Percentiles rank a stretch among this genome's conserved stretches.
These are phyloP conservation scores for Caenorhabditis briggsae DNA, from an alignment of 1,140 invertebrate species.

Conservation along the genomic window DNA sequence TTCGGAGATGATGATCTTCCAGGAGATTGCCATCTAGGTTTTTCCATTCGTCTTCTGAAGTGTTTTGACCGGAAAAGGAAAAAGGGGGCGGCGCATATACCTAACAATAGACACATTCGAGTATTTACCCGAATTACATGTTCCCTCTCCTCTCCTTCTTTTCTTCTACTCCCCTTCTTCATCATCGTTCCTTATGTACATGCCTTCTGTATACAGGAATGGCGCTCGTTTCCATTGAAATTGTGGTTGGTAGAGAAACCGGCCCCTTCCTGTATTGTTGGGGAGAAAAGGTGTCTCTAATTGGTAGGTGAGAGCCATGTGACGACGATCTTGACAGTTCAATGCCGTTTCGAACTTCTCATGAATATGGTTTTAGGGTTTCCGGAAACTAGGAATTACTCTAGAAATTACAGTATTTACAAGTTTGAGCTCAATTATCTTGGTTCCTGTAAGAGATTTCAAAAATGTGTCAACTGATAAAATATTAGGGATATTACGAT, in stretches of 20 bases:
- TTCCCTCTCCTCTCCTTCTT: neutral
- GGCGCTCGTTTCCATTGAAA: neutral
- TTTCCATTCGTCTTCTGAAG: neutral
- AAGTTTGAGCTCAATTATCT: too few relatives aligned
- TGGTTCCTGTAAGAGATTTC: too few relatives aligned
- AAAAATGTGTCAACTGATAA: too few relatives aligned
- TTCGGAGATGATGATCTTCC: constrained; percentile 30
- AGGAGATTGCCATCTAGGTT: too few relatives aligned
- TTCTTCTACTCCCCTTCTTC: neutral
- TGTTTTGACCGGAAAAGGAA: constrained; percentile 40
- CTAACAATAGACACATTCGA: constrained; percentile 19
- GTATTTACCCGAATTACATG: constrained; percentile 54
- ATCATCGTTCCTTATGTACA: neutral
- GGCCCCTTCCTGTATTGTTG: neutral
- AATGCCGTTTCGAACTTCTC: neutral
- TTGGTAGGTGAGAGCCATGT: neutral
- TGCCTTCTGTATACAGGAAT: neutral
- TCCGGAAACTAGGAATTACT: too few relatives aligned
- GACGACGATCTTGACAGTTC: constrained; percentile 11
- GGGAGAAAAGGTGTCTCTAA: constrained; percentile 23
- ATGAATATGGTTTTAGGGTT: neutral
- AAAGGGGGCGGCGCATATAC: neutral
- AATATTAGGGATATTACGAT: too few relatives aligned
- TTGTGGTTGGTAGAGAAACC: constrained; percentile 10
- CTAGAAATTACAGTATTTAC: too few relatives aligned